Percentiles rank a stretch among this genome's conserved stretches.
These are phyloP conservation scores for Anser cygnoides DNA, from an alignment of 2,113 vertebrate species.

Conservation along the genomic window DNA sequence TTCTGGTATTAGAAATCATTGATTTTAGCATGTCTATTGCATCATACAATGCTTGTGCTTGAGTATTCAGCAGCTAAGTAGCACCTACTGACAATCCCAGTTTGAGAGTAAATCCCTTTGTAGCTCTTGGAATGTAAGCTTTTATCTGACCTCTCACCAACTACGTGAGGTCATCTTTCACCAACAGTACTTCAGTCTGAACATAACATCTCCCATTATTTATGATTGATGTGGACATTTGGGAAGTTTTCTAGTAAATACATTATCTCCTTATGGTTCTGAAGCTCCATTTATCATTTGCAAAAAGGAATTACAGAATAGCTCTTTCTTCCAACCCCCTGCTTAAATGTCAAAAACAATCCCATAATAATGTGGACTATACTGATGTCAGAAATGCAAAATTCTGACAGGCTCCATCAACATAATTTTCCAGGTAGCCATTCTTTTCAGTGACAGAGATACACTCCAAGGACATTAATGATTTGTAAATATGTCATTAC, in stretches of 20 bases:
- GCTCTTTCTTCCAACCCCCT: neutral
- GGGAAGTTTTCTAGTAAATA: neutral
- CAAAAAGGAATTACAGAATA: neutral
- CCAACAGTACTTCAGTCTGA: neutral
- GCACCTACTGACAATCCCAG: neutral
- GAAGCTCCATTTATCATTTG: neutral
- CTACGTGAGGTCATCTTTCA: neutral
- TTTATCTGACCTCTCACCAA: neutral
- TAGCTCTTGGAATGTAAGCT: neutral
- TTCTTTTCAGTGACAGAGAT: neutral
- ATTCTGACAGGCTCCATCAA: neutral
- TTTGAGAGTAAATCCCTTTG: slow-evolving; percentile 4
- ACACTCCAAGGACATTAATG: neutral
- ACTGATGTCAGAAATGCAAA: neutral
- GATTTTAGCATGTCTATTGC: neutral
- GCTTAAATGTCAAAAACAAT: neutral
- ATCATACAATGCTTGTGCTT: neutral
- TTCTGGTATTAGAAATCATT: neutral
- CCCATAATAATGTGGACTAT: neutral
- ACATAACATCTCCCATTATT: neutral
- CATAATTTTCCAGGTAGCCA: neutral
- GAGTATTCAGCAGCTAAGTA: neutral
- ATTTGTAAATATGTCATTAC: neutral
- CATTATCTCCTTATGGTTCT: neutral
- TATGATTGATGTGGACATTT: neutral